A percentile compares a stretch with the other conserved stretches of the same genome.
These are phyloP conservation scores for Orchesella flavescens DNA, from an alignment of 2,888 invertebrate genomes.

Conservation along the genomic window DNA sequence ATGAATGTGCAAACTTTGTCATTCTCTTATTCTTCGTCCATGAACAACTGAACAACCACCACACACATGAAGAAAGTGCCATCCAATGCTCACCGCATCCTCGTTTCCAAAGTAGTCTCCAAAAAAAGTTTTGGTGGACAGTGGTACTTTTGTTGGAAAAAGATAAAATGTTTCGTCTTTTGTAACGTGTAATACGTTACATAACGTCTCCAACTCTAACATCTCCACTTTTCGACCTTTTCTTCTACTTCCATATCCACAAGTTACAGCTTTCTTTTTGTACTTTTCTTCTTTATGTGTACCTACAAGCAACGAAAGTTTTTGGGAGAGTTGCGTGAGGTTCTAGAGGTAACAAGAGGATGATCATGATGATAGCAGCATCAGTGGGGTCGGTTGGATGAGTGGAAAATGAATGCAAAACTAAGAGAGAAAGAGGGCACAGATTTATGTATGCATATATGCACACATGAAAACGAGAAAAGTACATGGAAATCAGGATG, in stretches of 20 bases:
- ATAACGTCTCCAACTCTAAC: background rate
- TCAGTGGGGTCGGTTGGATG: too few relatives aligned
- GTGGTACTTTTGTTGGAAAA: constrained; percentile 21
- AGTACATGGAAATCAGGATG: too few relatives aligned
- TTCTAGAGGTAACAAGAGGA: background rate
- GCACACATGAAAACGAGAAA: too few relatives aligned
- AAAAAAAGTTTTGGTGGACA: background rate
- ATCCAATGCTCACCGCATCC: too few relatives aligned
- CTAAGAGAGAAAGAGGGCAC: too few relatives aligned
- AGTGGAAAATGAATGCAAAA: too few relatives aligned
- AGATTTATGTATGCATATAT: too few relatives aligned
- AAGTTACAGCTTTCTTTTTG: background rate
- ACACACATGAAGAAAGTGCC: too few relatives aligned
- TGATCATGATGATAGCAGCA: too few relatives aligned
- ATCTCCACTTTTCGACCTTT: constrained; percentile 32
- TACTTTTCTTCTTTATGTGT: constrained; percentile 8
- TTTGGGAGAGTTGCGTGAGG: background rate
- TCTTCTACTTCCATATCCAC: background rate
- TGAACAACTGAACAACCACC: background rate
- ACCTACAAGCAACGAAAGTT: background rate
- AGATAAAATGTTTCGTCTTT: constrained; percentile 7
- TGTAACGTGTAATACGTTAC: too few relatives aligned
- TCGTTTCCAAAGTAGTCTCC: background rate
- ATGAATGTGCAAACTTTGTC: constrained; percentile 44
- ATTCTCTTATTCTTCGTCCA: constrained; percentile 17